phyloP scores from a whole-genome alignment of 2,888 invertebrate species.

The Apotomis betuletana region DNA sequence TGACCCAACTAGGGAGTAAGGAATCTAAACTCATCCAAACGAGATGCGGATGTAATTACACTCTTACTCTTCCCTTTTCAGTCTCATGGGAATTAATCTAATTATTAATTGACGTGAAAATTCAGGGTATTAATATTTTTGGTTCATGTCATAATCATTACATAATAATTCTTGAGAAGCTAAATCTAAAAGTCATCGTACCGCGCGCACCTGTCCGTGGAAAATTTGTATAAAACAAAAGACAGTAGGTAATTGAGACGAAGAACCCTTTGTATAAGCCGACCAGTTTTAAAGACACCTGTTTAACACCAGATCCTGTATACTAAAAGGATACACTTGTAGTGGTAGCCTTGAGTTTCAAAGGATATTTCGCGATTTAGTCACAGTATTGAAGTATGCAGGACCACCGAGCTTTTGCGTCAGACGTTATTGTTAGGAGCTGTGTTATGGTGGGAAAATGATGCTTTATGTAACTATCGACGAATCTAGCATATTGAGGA shows the following conservation, averaged over 20 bases:
- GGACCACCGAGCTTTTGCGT: slow-evolving; percentile 30
- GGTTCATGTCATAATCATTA: no score
- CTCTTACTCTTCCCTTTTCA: no score
- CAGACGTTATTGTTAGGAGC: slow-evolving; percentile 25
- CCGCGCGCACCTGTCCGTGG: slow-evolving; percentile 33
- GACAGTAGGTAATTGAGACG: slow-evolving; percentile 39
- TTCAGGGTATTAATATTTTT: no score
- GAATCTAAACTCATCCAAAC: no score
- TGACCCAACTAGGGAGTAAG: no score
- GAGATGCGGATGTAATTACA: no score
- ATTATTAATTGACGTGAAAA: no score
- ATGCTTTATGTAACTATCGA: not conserved
- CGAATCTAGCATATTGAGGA: not conserved
- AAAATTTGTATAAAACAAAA: slow-evolving; percentile 40
- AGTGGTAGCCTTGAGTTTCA: slow-evolving; percentile 26
- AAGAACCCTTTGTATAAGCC: slow-evolving; percentile 30
- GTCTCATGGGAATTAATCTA: no score
- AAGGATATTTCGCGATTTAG: slow-evolving; percentile 30
- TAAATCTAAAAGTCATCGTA: no score
- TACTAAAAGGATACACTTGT: not conserved
- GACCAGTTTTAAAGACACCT: slow-evolving; percentile 5
- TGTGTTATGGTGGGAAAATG: slow-evolving; percentile 10
- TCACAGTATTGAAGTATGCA: slow-evolving; percentile 35
- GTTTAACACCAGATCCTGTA: not conserved
- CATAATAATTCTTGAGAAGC: no score